A percentile compares a stretch with the other conserved stretches of the same genome.
phyloP scores from a whole-genome alignment of 2,113 vertebrate species.

The Hystrix cristata region DNA sequence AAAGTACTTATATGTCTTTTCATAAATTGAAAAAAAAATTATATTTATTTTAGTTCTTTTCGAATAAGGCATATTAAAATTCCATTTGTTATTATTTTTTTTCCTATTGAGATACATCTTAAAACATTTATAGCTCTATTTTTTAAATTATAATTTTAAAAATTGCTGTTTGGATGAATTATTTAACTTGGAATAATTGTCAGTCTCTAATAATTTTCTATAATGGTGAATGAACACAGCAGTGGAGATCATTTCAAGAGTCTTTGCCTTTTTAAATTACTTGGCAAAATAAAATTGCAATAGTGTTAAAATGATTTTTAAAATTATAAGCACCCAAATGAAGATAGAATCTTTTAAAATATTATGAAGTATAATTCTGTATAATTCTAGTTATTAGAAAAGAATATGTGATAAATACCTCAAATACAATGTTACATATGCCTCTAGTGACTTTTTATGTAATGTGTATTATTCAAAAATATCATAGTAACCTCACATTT shows the following conservation, averaged over 20 bases:
- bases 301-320: not conserved
- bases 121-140: slow-evolving; percentile 47
- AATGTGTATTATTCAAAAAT: not conserved
- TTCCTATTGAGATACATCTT: not conserved
- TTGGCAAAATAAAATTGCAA: not conserved
- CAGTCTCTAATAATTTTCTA: not conserved
- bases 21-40: not conserved
- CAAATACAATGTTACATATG: not conserved
- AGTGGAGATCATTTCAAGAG: not conserved
- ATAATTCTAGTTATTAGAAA: not conserved
- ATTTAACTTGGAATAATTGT: slow-evolving; percentile 20
- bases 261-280: not conserved
- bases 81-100: slow-evolving; percentile 8
- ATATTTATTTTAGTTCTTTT: slow-evolving; percentile 57
- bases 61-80: slow-evolving; percentile 37
- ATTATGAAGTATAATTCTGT: not conserved
- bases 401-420: not conserved
- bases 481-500: not conserved
- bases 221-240: not conserved
- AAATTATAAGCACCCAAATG: not conserved
- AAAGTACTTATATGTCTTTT: not conserved
- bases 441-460: not conserved
- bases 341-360: not conserved
- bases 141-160: slow-evolving; percentile 53
- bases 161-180: slow-evolving; percentile 27